These are phyloP conservation scores for Enoplosus armatus DNA, from an alignment of 2,797 vertebrate genomes.

Conservation along the genomic window DNA sequence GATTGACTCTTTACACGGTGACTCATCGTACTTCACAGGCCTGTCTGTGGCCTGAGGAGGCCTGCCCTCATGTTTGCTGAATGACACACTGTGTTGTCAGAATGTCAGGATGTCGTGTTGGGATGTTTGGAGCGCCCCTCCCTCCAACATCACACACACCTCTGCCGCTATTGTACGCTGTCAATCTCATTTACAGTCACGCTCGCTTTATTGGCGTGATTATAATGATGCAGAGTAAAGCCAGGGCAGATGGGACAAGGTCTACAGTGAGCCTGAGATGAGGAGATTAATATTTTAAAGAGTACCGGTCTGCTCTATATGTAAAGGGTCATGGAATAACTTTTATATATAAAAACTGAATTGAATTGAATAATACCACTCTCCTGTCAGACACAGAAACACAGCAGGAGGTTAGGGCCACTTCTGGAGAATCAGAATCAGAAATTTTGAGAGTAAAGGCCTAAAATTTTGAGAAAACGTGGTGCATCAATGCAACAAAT, in stretches of 20 bases:
- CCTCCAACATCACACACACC: not conserved
- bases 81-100: constrained; percentile 71
- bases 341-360: too few relatives aligned
- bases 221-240: too few relatives aligned
- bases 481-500: not conserved
- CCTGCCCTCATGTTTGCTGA: constrained; percentile 66
- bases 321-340: too few relatives aligned
- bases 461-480: not conserved
- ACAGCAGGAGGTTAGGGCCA: too few relatives aligned
- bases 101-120: constrained; percentile 60
- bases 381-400: too few relatives aligned
- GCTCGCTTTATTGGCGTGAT: too few relatives aligned
- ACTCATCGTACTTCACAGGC: constrained; percentile 70
- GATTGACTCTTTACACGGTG: constrained; percentile 66
- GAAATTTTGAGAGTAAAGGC: not conserved
- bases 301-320: too few relatives aligned
- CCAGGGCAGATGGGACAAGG: too few relatives aligned
- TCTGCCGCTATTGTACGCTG: not conserved
- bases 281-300: too few relatives aligned
- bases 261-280: too few relatives aligned
- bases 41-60: constrained; percentile 62
- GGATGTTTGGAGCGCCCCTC: constrained; percentile 43
- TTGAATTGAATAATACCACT: too few relatives aligned
- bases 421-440: too few relatives aligned
- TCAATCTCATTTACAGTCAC: not conserved